phyloP scores from a whole-genome alignment of 2,113 vertebrate species.

The Pangasianodon gigas region DNA sequence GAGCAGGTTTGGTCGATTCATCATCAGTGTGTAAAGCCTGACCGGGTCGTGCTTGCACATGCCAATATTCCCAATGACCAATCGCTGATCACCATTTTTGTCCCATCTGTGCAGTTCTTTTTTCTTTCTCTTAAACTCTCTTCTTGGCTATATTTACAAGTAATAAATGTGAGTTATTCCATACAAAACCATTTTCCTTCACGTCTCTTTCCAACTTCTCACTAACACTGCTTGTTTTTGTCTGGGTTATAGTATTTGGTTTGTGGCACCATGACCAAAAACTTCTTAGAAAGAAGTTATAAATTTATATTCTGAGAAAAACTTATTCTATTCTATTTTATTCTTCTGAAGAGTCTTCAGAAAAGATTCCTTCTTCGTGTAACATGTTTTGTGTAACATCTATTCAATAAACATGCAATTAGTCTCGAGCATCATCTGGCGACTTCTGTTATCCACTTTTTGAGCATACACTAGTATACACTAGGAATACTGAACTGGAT shows the following conservation, averaged over 20 bases:
- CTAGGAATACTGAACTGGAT: neutral
- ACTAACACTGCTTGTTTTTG: neutral
- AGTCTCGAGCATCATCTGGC: no score
- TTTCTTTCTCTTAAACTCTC: neutral
- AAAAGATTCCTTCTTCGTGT: neutral
- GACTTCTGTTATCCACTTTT: no score
- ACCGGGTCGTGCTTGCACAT: neutral
- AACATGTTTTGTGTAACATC: no score
- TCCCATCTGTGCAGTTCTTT: neutral
- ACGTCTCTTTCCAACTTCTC: neutral
- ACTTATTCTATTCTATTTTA: neutral
- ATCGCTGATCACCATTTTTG: neutral
- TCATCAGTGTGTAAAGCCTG: neutral
- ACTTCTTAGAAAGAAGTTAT: neutral
- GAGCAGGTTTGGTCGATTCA: neutral
- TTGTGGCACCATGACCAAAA: neutral
- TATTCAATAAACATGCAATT: no score
- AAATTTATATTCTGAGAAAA: neutral
- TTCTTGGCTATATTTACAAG: conserved; percentile 1
- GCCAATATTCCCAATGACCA: neutral
- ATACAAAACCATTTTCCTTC: neutral
- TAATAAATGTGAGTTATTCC: neutral
- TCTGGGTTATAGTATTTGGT: neutral
- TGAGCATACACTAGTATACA: no score
- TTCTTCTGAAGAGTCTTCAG: neutral